These are phyloP conservation scores for Chaitophorus viminalis DNA, from an alignment of 2,888 invertebrate genomes.

Conservation along the genomic window DNA sequence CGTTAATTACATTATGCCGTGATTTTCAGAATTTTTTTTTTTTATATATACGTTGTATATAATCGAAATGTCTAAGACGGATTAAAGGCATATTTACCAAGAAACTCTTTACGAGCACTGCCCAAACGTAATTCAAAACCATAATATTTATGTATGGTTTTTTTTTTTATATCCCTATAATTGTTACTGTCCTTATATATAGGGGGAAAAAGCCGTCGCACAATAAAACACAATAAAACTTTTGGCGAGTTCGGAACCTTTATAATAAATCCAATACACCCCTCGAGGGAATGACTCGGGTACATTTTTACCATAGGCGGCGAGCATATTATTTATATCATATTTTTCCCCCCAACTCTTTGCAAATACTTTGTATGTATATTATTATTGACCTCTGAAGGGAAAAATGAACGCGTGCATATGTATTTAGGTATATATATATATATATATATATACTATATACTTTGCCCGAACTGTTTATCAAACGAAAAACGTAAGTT, in stretches of 20 bases:
- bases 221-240: constrained; percentile 40
- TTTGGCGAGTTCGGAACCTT: constrained; percentile 33
- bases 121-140: neutral
- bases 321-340: constrained; percentile 21
- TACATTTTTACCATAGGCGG: constrained; percentile 2
- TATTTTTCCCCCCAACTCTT: neutral
- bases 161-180: neutral
- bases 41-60: neutral
- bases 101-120: neutral
- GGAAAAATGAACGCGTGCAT: neutral
- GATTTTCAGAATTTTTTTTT: neutral
- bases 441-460: neutral
- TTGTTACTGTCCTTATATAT: neutral
- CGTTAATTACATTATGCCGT: neutral
- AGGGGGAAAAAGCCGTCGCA: neutral
- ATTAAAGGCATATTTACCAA: neutral
- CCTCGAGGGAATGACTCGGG: constrained; percentile 41
- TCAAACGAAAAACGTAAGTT: neutral
- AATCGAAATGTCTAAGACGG: neutral
- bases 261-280: constrained; percentile 29
- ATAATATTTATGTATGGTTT: neutral
- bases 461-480: neutral
- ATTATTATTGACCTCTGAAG: constrained; percentile 39
- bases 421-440: no score
- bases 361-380: constrained; percentile 9